phyloP scores from a whole-genome alignment of 2,888 invertebrate species.

The Iphiclides podalirius region DNA sequence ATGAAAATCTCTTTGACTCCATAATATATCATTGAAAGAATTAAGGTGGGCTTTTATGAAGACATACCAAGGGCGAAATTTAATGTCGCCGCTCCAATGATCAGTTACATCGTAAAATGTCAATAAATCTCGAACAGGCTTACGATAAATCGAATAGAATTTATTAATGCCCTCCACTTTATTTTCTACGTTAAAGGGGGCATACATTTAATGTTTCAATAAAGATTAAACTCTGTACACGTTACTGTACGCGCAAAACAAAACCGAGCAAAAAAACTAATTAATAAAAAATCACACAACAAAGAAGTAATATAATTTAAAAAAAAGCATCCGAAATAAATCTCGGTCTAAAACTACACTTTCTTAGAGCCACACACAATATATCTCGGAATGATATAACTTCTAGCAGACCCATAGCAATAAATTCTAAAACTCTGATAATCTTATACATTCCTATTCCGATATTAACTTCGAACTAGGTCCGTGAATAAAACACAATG shows the following conservation, averaged over 20 bases:
- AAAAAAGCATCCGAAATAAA: background rate
- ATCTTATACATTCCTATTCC: conserved; percentile 16
- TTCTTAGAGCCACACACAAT: background rate
- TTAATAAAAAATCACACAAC: too few relatives aligned
- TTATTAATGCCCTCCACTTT: background rate
- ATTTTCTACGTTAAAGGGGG: background rate
- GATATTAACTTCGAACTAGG: conserved; percentile 18
- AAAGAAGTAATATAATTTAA: too few relatives aligned
- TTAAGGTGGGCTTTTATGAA: conserved; percentile 19
- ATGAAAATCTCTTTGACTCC: conserved; percentile 6
- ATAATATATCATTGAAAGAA: conserved; percentile 11
- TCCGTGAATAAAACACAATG: conserved; percentile 21
- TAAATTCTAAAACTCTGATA: conserved; percentile 22
- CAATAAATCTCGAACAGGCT: background rate
- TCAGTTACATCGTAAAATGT: conserved; percentile 10
- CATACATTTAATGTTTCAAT: background rate
- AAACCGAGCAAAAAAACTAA: too few relatives aligned
- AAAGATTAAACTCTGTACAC: background rate
- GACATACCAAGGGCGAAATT: conserved; percentile 8
- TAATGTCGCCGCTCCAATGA: conserved; percentile 13
- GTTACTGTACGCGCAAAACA: too few relatives aligned
- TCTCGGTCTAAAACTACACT: background rate
- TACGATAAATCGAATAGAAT: background rate
- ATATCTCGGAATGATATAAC: conserved; percentile 12
- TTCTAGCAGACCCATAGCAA: conserved; percentile 14